These are phyloP conservation scores for Astreopora myriophthalma DNA, from an alignment of 64 coral and sea anemone species.

Conservation along the genomic window DNA sequence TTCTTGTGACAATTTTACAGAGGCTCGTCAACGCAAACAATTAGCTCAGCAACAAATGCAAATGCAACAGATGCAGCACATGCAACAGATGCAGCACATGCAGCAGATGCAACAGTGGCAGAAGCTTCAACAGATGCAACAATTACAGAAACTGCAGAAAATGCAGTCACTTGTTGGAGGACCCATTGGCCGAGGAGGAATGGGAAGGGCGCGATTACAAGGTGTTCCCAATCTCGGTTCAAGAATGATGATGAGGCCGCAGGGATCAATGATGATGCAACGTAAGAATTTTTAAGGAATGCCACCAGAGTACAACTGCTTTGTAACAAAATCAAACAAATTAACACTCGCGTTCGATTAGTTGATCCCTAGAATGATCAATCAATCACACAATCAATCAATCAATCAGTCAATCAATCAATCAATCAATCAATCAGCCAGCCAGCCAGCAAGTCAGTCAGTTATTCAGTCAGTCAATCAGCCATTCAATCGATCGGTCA, in stretches of 20 bases:
- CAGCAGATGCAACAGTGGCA: slow-evolving; percentile 31
- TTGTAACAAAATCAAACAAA: background rate
- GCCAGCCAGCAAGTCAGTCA: too few relatives aligned
- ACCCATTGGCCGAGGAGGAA: slow-evolving; percentile 30
- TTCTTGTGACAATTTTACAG: background rate
- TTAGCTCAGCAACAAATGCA: slow-evolving; percentile 9
- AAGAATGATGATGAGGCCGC: background rate
- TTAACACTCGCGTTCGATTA: too few relatives aligned
- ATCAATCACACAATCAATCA: background rate
- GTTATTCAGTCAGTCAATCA: too few relatives aligned
- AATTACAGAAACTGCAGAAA: background rate
- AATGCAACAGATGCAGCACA: slow-evolving; percentile 36
- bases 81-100: slow-evolving; percentile 26
- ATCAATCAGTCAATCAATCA: too few relatives aligned
- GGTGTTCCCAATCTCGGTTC: background rate
- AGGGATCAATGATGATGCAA: background rate
- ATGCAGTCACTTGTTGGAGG: slow-evolving; percentile 7
- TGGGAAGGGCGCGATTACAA: slow-evolving; percentile 17
- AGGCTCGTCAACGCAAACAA: slow-evolving; percentile 35
- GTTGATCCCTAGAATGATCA: too few relatives aligned
- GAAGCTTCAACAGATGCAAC: slow-evolving; percentile 17
- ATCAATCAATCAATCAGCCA: too few relatives aligned
- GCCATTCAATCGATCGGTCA: too few relatives aligned
- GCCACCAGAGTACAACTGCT: background rate
- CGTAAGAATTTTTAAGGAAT: background rate